These are phyloP conservation scores for Drosophila histrio DNA, from an alignment of 2,888 invertebrate genomes.

Conservation along the genomic window DNA sequence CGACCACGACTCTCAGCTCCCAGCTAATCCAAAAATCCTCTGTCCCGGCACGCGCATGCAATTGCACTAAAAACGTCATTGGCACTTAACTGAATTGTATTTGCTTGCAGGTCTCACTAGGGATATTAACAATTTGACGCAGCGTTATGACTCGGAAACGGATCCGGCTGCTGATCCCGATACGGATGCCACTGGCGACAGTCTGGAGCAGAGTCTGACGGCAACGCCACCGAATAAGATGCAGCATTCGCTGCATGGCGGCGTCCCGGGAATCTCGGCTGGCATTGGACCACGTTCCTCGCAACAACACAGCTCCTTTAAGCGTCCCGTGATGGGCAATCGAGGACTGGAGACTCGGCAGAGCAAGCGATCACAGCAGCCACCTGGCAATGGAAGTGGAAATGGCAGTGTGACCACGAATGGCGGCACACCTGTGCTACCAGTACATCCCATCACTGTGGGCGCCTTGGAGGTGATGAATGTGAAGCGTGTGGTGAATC, in stretches of 20 bases:
- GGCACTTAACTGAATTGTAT: background rate
- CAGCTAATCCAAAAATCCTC: constrained; percentile 26
- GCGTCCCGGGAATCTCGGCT: constrained; percentile 52
- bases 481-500: constrained; percentile 96
- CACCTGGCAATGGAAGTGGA: constrained; percentile 37
- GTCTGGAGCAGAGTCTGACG: constrained; percentile 80
- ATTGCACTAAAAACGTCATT: background rate
- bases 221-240: constrained; percentile 81
- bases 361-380: constrained; percentile 86
- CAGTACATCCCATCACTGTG: constrained; percentile 88
- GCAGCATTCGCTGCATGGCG: constrained; percentile 84
- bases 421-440: constrained; percentile 38
- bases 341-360: constrained; percentile 87
- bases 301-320: constrained; percentile 85
- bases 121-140: constrained; percentile 82
- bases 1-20: constrained; percentile 32
- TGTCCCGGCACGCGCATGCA: constrained; percentile 48
- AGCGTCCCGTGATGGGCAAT: constrained; percentile 87
- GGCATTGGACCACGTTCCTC: constrained; percentile 80
- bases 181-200: constrained; percentile 89
- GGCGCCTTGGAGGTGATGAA: constrained; percentile 98
- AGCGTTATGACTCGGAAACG: constrained; percentile 84
- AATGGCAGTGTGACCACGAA: constrained; percentile 37
- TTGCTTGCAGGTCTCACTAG: constrained; percentile 81
- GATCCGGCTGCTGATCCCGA: constrained; percentile 88